Evolutionary conservation across 2,888 invertebrate genomes (phyloP).

Genomic region (Pseudococcus viburni): DNA sequence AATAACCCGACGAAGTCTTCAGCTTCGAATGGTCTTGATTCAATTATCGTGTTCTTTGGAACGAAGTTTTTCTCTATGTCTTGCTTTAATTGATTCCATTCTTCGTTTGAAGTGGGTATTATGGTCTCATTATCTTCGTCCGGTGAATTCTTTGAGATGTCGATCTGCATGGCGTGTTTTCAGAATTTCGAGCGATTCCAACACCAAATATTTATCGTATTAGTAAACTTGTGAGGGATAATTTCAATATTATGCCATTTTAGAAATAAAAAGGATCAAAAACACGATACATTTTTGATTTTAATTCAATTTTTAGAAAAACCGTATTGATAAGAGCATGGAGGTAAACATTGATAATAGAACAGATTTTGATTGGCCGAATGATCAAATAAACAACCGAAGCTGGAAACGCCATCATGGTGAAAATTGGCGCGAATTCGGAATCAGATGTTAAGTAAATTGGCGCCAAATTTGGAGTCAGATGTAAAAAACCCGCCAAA

Average conservation of each 20-base stretch:
- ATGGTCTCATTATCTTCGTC: neutral
- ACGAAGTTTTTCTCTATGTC: neutral
- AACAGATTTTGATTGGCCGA: neutral
- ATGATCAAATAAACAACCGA: neutral
- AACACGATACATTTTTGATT: neutral
- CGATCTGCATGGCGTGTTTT: neutral
- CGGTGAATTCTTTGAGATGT: neutral
- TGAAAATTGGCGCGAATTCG: neutral
- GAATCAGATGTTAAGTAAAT: neutral
- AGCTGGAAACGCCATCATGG: neutral
- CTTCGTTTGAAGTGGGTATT: neutral
- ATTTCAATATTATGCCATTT: neutral
- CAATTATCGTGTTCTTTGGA: constrained; percentile 46
- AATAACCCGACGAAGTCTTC: constrained; percentile 30
- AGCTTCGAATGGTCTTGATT: constrained; percentile 54
- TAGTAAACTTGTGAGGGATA: neutral
- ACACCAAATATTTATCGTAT: neutral
- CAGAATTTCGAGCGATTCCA: neutral
- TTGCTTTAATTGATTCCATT: neutral
- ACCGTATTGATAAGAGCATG: neutral
- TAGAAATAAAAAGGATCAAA: neutral
- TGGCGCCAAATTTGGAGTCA: neutral
- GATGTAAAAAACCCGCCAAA: neutral
- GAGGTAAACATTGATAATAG: neutral
- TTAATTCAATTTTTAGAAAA: neutral